Evolutionary conservation across 2,888 invertebrate species (phyloP), one percentile per base, ranked within the genome.

Genomic region (Drosophila anomalata): DNA sequence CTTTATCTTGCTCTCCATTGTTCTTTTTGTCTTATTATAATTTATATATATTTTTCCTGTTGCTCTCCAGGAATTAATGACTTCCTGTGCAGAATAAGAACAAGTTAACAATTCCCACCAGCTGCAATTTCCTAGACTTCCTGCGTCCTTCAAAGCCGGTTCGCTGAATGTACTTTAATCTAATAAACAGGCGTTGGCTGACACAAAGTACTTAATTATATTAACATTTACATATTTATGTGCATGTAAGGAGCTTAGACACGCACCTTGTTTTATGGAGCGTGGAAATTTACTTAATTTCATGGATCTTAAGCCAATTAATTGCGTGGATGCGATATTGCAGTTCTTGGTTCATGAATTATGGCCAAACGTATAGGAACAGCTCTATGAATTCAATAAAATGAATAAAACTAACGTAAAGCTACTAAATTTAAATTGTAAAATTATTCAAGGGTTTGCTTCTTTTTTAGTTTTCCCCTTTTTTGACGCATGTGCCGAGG

Each of bases 391-490:
- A 17, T 46, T 33, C 44, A 1, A 1, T 41, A 2, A 24, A 51
- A 22, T 61, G 6, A 31, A 17, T 17, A 36, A 44, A 46, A 46
- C 44, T 36, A 63, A 51, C 36, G 44, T 52, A 17, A 24, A 52
- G 77, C 75, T 73, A 52, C 60, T 69, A 73, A 84, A 84, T 77
- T 59, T 77, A 80, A 87, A 84, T 87, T 88, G 76, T 50, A 66
- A 87, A 88, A 84, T 84, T 84, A 88, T 88, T 56, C 76, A n/a
- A 24, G 36, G 24, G 24, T 48, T 26, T 46, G 9, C 26, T 17
- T 9, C 14, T 9, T 7, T 29, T 29, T 8, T 9, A 29, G 29
- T 66, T 41, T 48, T 39, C 6, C 3, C 7, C 8, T n/a, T 24
- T 33, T 47, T 31, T 44, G 62, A 77, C 80, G 80, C 78, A 75